phyloP scores from a whole-genome alignment of 2,888 invertebrate genomes.

The Sinhomidia bicolor region DNA sequence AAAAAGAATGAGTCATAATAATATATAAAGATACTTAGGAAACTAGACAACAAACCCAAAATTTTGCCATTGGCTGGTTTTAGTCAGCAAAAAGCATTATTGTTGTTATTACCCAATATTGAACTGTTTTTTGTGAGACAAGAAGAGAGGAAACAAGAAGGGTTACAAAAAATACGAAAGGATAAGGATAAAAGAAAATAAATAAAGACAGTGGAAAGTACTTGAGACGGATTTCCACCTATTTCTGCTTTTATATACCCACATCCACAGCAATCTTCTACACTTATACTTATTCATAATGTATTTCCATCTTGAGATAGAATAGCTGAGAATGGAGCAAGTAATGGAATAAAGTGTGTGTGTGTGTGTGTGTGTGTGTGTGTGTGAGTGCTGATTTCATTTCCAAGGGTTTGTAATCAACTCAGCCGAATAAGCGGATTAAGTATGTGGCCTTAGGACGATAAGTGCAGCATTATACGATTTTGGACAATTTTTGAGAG shows the following conservation, averaged over 20 bases:
- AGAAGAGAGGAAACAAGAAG: neutral
- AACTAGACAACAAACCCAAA: neutral
- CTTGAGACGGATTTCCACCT: constrained; percentile 22
- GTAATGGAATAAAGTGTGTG: constrained; percentile 6
- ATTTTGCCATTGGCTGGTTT: constrained; percentile 2
- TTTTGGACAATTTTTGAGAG: no score
- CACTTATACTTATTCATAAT: neutral
- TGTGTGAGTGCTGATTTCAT: no score
- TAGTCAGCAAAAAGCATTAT: neutral
- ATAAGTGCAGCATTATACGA: constrained; percentile 3
- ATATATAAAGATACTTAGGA: neutral
- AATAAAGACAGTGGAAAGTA: neutral
- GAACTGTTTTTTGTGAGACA: neutral
- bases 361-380: no score
- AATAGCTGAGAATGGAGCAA: constrained; percentile 26
- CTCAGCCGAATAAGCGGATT: constrained; percentile 38
- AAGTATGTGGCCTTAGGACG: neutral
- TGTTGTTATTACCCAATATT: neutral
- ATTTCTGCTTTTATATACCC: constrained; percentile 7
- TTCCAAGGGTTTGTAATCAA: constrained; percentile 25
- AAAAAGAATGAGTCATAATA: constrained; percentile 10
- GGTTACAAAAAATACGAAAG: neutral
- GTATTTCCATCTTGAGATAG: neutral
- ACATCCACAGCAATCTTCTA: neutral
- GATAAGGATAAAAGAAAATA: neutral